These are phyloP conservation scores for Lasiommata megera DNA, from an alignment of 2,888 invertebrate genomes.

Conservation along the genomic window DNA sequence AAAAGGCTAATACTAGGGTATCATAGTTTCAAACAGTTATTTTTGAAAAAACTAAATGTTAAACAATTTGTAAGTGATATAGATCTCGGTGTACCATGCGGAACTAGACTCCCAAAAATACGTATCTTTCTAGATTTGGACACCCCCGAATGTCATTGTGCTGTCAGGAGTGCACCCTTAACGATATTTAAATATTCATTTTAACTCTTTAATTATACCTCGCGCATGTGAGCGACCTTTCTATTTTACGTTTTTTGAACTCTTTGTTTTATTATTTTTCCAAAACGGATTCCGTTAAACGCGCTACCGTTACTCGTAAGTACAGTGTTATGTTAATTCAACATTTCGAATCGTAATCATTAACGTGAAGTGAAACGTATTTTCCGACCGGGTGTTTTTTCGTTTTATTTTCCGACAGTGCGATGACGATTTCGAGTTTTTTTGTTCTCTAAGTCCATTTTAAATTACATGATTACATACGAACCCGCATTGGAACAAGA, in stretches of 20 bases:
- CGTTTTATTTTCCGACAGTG: not conserved
- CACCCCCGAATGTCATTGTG: slow-evolving; percentile 74
- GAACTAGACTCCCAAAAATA: slow-evolving; percentile 69
- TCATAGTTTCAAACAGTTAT: too few species aligned
- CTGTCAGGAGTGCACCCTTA: slow-evolving; percentile 60
- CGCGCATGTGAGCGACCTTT: slow-evolving; percentile 67
- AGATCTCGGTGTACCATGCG: slow-evolving; percentile 48
- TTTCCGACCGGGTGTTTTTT: slow-evolving; percentile 10
- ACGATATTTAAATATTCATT: slow-evolving; percentile 79
- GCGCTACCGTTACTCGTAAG: slow-evolving; percentile 33
- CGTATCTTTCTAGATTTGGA: slow-evolving; percentile 71
- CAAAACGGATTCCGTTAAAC: slow-evolving; percentile 42
- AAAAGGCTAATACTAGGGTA: too few species aligned
- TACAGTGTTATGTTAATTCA: slow-evolving; percentile 39
- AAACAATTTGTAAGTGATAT: too few species aligned
- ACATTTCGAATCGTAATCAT: slow-evolving; percentile 28
- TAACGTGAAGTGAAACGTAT: slow-evolving; percentile 25
- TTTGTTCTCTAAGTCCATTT: not conserved
- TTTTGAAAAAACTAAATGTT: too few species aligned
- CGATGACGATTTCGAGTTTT: not conserved
- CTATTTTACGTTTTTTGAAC: slow-evolving; percentile 46
- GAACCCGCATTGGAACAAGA: too few species aligned
- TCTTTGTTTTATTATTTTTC: slow-evolving; percentile 43
- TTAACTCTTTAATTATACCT: slow-evolving; percentile 76
- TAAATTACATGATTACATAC: too few species aligned